Percentiles rank a stretch among this genome's conserved stretches.
Evolutionary conservation across 2,797 vertebrate genomes (phyloP).

Genomic region (Loris lydekkerianus): DNA sequence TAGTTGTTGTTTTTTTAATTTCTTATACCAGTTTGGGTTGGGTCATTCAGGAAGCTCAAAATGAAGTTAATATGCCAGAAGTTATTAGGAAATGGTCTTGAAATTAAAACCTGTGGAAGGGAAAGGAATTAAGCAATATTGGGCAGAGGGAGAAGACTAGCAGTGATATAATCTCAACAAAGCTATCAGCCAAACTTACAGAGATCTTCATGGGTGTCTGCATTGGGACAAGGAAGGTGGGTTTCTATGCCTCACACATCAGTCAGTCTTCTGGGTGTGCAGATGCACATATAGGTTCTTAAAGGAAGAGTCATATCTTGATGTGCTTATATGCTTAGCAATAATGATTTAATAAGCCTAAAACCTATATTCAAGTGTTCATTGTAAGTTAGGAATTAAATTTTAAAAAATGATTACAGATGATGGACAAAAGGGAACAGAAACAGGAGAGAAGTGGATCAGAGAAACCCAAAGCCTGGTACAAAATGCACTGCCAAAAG

Average conservation of each 20-base stretch:
- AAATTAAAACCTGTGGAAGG: background rate
- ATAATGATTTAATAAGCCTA: too few relatives aligned
- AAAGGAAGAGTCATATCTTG: too few relatives aligned
- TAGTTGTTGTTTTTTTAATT: background rate
- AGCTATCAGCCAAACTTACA: background rate
- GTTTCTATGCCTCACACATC: fast-evolving
- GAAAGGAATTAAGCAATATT: background rate
- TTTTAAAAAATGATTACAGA: too few relatives aligned
- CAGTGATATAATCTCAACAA: background rate
- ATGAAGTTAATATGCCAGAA: background rate
- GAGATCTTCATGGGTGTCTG: background rate
- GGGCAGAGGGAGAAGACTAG: background rate
- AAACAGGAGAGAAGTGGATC: too few relatives aligned
- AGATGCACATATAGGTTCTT: too few relatives aligned
- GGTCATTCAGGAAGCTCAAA: background rate
- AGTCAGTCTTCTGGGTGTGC: background rate
- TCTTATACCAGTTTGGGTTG: background rate
- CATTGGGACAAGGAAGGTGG: too few relatives aligned
- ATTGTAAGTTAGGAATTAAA: too few relatives aligned
- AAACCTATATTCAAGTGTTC: too few relatives aligned
- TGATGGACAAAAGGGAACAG: too few relatives aligned
- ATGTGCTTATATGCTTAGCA: too few relatives aligned
- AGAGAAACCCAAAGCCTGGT: too few relatives aligned
- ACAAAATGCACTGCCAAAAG: too few relatives aligned
- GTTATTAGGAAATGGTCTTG: background rate